A percentile compares a stretch with the other conserved stretches of the same genome.
phyloP scores from a whole-genome alignment of 2,113 vertebrate genomes.

The Esox niger region DNA sequence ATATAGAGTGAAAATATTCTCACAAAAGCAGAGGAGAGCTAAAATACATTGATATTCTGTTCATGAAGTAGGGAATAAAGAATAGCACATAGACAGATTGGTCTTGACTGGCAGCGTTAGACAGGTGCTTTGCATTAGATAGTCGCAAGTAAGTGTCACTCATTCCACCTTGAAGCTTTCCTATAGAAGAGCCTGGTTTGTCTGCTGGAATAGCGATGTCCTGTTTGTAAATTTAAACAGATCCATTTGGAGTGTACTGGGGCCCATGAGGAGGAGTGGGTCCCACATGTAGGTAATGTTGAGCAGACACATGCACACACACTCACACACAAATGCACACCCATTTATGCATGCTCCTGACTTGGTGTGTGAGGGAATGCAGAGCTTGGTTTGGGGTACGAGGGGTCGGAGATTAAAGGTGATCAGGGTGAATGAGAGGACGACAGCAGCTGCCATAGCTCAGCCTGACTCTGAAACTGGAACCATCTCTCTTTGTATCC shows the following conservation, averaged over 20 bases:
- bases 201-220: background rate
- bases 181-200: background rate
- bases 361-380: slow-evolving; percentile 26
- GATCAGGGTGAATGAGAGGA: slow-evolving; percentile 14
- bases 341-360: background rate
- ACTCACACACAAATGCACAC: background rate
- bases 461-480: slow-evolving; percentile 15
- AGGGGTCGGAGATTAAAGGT: slow-evolving; percentile 45
- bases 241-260: slow-evolving; percentile 9
- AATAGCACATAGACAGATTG: background rate
- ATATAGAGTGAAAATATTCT: no score
- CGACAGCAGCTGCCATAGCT: slow-evolving; percentile 35
- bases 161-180: background rate
- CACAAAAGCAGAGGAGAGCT: background rate
- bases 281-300: background rate
- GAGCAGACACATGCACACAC: background rate
- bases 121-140: slow-evolving; percentile 26
- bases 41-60: background rate
- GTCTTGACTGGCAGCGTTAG: background rate
- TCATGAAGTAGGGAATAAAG: background rate
- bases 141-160: background rate
- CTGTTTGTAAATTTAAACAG: background rate
- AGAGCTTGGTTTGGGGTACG: slow-evolving; percentile 42
- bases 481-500: slow-evolving; percentile 20
- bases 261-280: slow-evolving; percentile 16